phyloP scores from a whole-genome alignment of 1,140 invertebrate genomes.

The Drosophila fuyamai region DNA sequence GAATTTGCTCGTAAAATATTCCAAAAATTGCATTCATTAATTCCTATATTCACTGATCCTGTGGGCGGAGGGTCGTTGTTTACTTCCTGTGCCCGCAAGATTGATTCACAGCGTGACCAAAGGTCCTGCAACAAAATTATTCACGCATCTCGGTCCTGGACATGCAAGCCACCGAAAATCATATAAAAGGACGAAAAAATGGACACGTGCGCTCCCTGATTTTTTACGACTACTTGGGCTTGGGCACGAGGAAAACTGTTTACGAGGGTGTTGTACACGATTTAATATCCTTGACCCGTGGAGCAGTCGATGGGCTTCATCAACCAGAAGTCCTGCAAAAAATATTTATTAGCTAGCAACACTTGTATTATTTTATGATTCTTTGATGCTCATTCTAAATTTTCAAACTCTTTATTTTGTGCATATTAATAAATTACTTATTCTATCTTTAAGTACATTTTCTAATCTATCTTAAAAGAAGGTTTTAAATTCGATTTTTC shows the following conservation, averaged over 20 bases:
- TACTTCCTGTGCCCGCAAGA: slow-evolving; percentile 74
- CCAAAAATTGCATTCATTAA: slow-evolving; percentile 62
- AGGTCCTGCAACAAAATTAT: slow-evolving; percentile 77
- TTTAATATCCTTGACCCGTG: slow-evolving; percentile 47
- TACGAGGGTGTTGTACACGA: slow-evolving; percentile 48
- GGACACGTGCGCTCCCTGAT: slow-evolving; percentile 60
- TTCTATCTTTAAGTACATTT: too few species aligned
- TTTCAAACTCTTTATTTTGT: too few species aligned
- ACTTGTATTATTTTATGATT: background rate
- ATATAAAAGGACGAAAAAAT: slow-evolving; percentile 40
- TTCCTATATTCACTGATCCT: slow-evolving; percentile 25
- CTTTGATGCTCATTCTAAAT: background rate
- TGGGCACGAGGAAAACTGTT: slow-evolving; percentile 15
- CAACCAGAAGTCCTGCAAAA: slow-evolving; percentile 24
- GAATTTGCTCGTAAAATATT: slow-evolving; percentile 47
- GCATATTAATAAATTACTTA: too few species aligned
- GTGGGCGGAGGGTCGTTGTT: slow-evolving; percentile 36
- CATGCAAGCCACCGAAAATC: slow-evolving; percentile 59
- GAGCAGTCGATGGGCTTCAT: slow-evolving; percentile 33
- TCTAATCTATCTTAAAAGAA: too few species aligned
- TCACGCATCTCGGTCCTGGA: slow-evolving; percentile 68
- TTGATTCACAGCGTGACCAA: slow-evolving; percentile 84
- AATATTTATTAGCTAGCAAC: slow-evolving; percentile 21
- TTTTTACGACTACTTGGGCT: slow-evolving; percentile 41
- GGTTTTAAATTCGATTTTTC: too few species aligned